These are phyloP conservation scores for Ctenicera cuprea DNA, from an alignment of 2,888 invertebrate genomes.

Conservation along the genomic window DNA sequence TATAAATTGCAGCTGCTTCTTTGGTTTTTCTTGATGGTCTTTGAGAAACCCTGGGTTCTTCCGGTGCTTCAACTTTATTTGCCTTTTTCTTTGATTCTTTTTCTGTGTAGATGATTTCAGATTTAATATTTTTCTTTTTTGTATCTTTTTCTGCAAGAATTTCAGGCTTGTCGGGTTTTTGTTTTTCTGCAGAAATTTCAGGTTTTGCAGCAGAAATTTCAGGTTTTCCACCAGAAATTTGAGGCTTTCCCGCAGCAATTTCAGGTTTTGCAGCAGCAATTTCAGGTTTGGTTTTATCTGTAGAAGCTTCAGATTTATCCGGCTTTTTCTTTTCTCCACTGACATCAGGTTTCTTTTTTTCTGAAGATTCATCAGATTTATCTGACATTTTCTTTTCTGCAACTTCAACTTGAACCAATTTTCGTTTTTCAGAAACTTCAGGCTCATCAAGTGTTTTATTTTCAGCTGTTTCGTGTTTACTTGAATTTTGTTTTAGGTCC, in stretches of 20 bases:
- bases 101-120: slow-evolving; percentile 30
- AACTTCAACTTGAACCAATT: slow-evolving; percentile 51
- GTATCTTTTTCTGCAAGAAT: not conserved
- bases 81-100: slow-evolving; percentile 41
- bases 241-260: not conserved
- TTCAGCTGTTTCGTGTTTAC: not conserved
- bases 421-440: too few species aligned
- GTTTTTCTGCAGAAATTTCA: slow-evolving; percentile 12
- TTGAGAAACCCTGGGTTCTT: slow-evolving; percentile 53
- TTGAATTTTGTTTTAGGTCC: not conserved
- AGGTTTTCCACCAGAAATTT: not conserved
- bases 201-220: slow-evolving; percentile 57
- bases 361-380: not conserved
- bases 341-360: not conserved
- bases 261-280: not conserved
- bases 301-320: not conserved
- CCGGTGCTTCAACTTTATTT: slow-evolving; percentile 28
- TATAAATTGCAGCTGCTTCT: slow-evolving; percentile 84
- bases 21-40: slow-evolving; percentile 83
- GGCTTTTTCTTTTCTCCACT: not conserved
- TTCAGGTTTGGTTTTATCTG: not conserved
- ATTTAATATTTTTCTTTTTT: slow-evolving; percentile 45
- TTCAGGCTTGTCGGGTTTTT: slow-evolving; percentile 17
- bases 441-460: not conserved
- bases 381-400: not conserved